Evolutionary conservation across 2,797 vertebrate genomes (phyloP).

Genomic region (Enoplosus armatus): DNA sequence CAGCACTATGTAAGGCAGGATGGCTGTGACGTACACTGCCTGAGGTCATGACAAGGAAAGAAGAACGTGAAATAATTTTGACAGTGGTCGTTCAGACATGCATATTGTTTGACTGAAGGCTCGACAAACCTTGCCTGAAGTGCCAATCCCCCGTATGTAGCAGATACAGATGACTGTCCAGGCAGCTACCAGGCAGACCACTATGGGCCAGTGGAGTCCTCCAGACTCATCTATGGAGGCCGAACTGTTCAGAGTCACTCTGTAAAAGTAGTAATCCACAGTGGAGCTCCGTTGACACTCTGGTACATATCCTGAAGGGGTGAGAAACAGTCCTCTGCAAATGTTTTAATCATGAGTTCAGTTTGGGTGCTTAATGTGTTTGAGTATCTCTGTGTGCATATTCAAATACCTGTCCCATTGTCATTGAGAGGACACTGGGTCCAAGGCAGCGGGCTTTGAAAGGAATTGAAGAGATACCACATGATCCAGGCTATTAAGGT

Average conservation of each 20-base stretch:
- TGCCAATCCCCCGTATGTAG: conserved; percentile 91
- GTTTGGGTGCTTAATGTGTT: not conserved
- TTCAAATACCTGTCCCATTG: conserved; percentile 86
- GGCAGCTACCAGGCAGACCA: conserved; percentile 87
- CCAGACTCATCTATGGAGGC: conserved; percentile 85
- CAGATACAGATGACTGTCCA: conserved; percentile 90
- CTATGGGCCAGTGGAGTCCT: conserved; percentile 90
- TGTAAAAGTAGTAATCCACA: conserved; percentile 94
- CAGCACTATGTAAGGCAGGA: conserved; percentile 92
- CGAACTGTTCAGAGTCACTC: conserved; percentile 90
- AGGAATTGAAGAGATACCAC: conserved; percentile 99
- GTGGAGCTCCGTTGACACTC: conserved; percentile 90
- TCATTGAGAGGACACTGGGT: conserved; percentile 86
- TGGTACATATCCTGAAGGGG: conserved; percentile 78
- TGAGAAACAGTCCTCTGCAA: conserved; percentile 30
- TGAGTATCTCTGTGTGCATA: not conserved
- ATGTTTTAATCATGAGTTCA: not conserved
- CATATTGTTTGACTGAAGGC: not conserved
- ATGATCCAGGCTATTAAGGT: conserved; percentile 93
- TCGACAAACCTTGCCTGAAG: conserved; percentile 92
- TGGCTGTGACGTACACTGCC: conserved; percentile 94
- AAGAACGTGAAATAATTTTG: fast-evolving
- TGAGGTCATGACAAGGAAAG: conserved; percentile 56
- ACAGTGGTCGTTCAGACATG: not conserved
- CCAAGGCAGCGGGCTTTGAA: conserved; percentile 95